phyloP scores from a whole-genome alignment of 2,113 vertebrate species.

The Rhea pennata region DNA sequence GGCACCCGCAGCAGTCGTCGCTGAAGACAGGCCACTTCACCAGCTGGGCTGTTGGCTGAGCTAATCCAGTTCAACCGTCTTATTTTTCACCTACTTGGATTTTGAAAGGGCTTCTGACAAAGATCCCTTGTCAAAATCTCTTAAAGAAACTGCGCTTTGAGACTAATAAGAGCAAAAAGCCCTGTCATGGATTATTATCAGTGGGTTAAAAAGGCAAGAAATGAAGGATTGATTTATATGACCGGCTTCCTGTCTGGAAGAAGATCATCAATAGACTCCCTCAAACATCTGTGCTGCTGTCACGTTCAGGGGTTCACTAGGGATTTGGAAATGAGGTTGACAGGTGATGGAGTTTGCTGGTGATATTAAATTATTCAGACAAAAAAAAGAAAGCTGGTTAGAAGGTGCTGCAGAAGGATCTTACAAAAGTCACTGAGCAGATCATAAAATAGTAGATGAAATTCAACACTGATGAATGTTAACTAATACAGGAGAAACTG shows the following conservation, averaged over 20 bases:
- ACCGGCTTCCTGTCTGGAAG: neutral
- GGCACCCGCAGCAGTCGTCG: neutral
- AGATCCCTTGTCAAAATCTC: neutral
- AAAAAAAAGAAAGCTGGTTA: neutral
- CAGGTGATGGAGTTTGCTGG: neutral
- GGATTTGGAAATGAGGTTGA: neutral
- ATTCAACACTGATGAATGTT: neutral
- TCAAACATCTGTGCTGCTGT: accelerated
- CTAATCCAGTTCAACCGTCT: neutral
- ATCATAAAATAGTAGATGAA: neutral
- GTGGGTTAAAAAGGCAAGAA: neutral
- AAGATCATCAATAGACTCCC: neutral
- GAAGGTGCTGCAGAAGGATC: neutral
- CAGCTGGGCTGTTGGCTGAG: neutral
- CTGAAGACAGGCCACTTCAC: neutral
- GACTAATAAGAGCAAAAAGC: neutral
- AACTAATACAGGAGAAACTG: neutral
- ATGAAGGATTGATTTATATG: neutral
- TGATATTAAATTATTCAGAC: neutral
- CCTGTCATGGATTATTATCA: neutral
- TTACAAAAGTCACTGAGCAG: neutral
- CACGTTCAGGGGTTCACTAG: neutral
- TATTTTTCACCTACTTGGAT: neutral
- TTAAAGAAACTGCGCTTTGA: neutral
- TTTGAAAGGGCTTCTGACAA: neutral